Evolutionary conservation across 2,888 invertebrate genomes (phyloP).

Genomic region (Imbricaverruca yamaguchii): DNA sequence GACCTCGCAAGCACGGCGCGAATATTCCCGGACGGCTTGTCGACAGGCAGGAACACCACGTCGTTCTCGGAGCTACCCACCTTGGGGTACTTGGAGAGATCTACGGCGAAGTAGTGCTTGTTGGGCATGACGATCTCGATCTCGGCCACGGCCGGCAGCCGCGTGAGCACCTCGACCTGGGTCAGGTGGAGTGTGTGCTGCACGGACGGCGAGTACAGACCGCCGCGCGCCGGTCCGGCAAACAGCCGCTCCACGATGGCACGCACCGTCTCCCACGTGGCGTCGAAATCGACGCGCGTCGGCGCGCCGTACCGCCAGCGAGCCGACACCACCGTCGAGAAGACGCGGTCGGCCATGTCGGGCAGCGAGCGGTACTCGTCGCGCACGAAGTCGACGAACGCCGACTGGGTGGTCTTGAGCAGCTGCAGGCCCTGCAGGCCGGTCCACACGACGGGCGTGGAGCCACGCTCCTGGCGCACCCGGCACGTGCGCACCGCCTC

Average conservation of each 20-base stretch:
- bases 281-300: conserved; percentile 58
- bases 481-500: conserved; percentile 57
- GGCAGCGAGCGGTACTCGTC: conserved; percentile 69
- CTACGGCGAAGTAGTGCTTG: conserved; percentile 68
- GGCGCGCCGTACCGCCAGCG: conserved; percentile 63
- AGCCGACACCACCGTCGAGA: conserved; percentile 67
- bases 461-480: conserved; percentile 47
- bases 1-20: conserved; percentile 59
- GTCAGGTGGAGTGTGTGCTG: conserved; percentile 69
- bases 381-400: conserved; percentile 68
- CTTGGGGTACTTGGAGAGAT: conserved; percentile 62
- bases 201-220: conserved; percentile 67
- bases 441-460: conserved; percentile 23
- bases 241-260: conserved; percentile 64
- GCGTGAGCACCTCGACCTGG: conserved; percentile 58
- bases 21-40: conserved; percentile 69
- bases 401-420: conserved; percentile 71
- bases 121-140: conserved; percentile 73
- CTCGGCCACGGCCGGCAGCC: conserved; percentile 59
- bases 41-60: conserved; percentile 66
- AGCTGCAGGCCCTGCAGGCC: conserved; percentile 49
- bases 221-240: conserved; percentile 63
- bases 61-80: conserved; percentile 46
- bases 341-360: conserved; percentile 66
- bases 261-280: conserved; percentile 59